Percentiles rank a stretch among this genome's conserved stretches.
Conservation (phyloP, 2,797 vertebrate genomes). For the Coluber constrictor region DNA sequence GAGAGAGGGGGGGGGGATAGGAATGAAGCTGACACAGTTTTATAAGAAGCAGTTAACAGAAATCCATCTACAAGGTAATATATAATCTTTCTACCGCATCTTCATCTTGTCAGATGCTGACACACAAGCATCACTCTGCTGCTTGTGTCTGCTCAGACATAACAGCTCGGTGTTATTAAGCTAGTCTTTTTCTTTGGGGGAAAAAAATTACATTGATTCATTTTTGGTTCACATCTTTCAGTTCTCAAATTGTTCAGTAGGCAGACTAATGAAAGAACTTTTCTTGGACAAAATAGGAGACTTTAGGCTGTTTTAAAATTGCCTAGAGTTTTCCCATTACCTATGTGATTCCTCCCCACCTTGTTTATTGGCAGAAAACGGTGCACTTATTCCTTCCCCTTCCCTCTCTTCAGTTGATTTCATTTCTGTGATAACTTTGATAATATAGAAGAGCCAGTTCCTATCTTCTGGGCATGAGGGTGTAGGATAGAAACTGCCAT, state of each 20-base stretch:
- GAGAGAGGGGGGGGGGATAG: not conserved
- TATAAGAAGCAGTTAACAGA: conserved; percentile 18
- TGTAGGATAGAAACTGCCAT: not conserved
- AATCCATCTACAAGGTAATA: conserved; percentile 18
- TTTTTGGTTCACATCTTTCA: conserved; percentile 44
- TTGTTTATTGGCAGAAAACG: conserved; percentile 18
- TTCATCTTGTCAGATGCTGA: conserved; percentile 42
- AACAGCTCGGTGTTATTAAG: conserved; percentile 45
- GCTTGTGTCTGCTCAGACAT: conserved; percentile 22
- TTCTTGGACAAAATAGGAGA: conserved; percentile 40
- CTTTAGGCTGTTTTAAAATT: conserved; percentile 33
- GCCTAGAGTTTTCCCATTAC: conserved; percentile 34
- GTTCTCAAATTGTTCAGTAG: conserved; percentile 43
- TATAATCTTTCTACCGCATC: not conserved
- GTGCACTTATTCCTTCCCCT: not conserved
- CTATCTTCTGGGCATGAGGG: not conserved
- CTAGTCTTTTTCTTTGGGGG: conserved; percentile 39
- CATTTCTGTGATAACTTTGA: conserved; percentile 21
- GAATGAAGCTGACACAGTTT: not conserved
- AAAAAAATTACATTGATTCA: conserved; percentile 32
- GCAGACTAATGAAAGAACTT: conserved; percentile 51
- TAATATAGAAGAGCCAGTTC: conserved; percentile 7
- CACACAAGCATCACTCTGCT: conserved; percentile 27
- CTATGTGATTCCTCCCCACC: conserved; percentile 25
- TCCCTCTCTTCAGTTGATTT: conserved; percentile 16